A percentile compares a stretch with the other conserved stretches of the same genome.
Conservation (phyloP, 2,113 vertebrate species). For the Stegastes partitus region DNA sequence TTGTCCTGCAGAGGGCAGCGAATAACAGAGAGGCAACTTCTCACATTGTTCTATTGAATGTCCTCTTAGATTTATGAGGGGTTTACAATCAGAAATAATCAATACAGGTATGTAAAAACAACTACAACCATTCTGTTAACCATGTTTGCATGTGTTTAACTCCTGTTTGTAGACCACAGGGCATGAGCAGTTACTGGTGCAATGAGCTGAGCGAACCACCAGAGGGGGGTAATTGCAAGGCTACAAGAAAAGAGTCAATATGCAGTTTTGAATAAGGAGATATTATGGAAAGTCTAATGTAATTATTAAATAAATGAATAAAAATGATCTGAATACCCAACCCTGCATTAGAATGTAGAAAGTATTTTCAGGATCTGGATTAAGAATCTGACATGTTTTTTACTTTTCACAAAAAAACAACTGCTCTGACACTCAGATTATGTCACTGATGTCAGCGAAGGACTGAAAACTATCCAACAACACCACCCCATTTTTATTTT, state of each 20-base stretch:
- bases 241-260: not conserved
- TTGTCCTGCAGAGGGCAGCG: constrained; percentile 42
- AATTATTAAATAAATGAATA: not conserved
- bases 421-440: not conserved
- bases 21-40: not conserved
- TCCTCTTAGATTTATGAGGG: not conserved
- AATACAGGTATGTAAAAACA: not conserved
- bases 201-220: constrained; percentile 24
- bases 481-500: not conserved
- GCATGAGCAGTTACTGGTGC: not conserved
- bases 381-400: not conserved
- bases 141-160: no score
- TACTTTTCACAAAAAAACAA: not conserved
- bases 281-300: constrained; percentile 5
- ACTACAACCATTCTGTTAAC: no score
- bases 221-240: constrained; percentile 35
- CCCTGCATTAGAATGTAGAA: not conserved
- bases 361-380: constrained; percentile 1
- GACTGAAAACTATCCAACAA: not conserved
- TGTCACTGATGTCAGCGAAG: not conserved
- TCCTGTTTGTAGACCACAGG: not conserved
- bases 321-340: not conserved
- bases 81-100: fast-evolving
- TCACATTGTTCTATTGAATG: not conserved
- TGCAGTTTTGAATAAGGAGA: constrained; percentile 2